These are phyloP conservation scores for Clistopyga incitator DNA, from an alignment of 2,888 invertebrate species.

Conservation along the genomic window DNA sequence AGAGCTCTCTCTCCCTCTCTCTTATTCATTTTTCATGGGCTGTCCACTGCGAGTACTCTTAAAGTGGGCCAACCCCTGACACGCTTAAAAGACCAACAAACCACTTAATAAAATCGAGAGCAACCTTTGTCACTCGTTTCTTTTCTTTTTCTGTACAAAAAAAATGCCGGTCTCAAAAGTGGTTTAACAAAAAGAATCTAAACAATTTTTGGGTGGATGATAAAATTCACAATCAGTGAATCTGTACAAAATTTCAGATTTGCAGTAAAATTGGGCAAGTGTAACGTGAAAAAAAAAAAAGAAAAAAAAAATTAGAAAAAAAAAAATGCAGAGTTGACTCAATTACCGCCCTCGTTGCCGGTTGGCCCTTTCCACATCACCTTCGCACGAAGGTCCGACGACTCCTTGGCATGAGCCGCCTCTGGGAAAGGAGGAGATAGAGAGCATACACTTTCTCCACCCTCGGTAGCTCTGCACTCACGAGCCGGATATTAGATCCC, in stretches of 20 bases:
- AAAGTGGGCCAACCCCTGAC: neutral
- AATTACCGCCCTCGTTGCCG: constrained; percentile 70
- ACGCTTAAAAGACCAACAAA: neutral
- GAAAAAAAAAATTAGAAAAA: constrained; percentile 65
- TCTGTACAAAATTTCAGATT: neutral
- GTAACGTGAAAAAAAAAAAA: neutral
- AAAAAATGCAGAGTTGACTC: constrained; percentile 70
- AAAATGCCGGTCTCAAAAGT: no score
- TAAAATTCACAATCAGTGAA: neutral
- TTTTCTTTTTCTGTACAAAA: no score
- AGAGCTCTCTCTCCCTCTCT: neutral
- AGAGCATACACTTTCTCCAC: constrained; percentile 55
- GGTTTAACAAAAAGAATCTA: no score
- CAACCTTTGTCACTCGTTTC: neutral
- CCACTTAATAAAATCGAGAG: neutral
- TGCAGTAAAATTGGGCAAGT: neutral
- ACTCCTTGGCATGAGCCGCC: constrained; percentile 17
- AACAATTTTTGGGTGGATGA: no score
- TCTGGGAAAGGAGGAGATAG: constrained; percentile 16
- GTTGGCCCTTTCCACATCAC: constrained; percentile 45
- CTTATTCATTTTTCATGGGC: neutral
- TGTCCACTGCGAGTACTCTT: neutral
- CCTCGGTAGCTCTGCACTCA: constrained; percentile 65
- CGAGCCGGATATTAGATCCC: constrained; percentile 76
- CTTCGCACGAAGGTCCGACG: constrained; percentile 24